Base-by-base conservation (phyloP, 2,797 vertebrate genomes). In the Philypnodon macrostomus region DNA sequence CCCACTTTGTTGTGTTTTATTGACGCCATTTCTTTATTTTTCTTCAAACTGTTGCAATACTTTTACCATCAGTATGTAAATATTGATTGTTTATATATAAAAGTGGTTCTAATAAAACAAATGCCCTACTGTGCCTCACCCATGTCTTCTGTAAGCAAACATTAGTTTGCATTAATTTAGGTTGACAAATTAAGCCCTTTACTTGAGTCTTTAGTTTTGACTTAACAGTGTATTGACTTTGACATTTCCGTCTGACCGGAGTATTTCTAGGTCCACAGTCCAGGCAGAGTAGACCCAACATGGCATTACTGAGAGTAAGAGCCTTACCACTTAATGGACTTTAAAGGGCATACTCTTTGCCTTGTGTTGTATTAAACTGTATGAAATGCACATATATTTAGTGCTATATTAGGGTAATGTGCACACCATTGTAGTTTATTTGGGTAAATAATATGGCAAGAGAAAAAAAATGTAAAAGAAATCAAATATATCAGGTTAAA, bases 51-150 rank as follows among this genome's bases (percentile, higher is more conserved):
- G 50, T 76, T 35, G 44, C 64, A 63, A 57, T 64, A 50, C 30
- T 65, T 80, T 72, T 29, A 58, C 62, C 52, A 58, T 60, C 58
- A 44, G 26, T 79, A 58, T 87, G 80, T 85, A 85, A 75, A 86
- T 86, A 85, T 61, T 77, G 56, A 84, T 79, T 61, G 81, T 84
- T 87, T 83, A 72, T 84, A 88, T 63, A 82, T 84, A 67, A 71
- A 78, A 73, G 54, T 73, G 77, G 55, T 79, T 63, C 75, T 62
- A 85, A 75, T 83, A 77, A 85, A 79, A 49, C 26, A 49, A 83
- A 75, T 72, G 66, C 58, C 64, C 58, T 58, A 63, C 54, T 67
- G 75, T 70, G 53, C 33, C 29, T 77, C 63, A 9, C 0, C 2
- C n/a, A 50, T 17, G 19, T 50, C 31, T 32, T 72, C 44, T 63